phyloP scores from a whole-genome alignment of 2,797 vertebrate species.

The Setipinna tenuifilis region DNA sequence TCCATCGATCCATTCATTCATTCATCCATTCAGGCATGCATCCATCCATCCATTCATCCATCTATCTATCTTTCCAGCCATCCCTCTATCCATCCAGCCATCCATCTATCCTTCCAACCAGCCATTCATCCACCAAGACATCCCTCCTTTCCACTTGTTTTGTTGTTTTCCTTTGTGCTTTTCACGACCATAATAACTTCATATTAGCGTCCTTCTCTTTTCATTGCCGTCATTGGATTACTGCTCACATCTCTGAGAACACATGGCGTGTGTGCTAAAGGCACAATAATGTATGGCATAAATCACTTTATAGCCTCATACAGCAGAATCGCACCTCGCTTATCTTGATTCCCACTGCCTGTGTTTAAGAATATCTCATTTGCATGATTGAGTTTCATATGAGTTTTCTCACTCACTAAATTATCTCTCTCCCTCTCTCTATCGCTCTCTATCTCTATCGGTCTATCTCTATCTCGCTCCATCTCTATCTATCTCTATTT shows the following conservation, averaged over 20 bases:
- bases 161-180: no score
- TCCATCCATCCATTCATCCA: no score
- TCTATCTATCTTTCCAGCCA: no score
- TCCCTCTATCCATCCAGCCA: no score
- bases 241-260: not conserved
- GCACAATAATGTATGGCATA: not conserved
- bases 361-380: not conserved
- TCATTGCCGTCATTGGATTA: not conserved
- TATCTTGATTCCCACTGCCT: not conserved
- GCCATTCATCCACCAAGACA: no score
- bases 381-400: not conserved
- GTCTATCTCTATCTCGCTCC: not conserved
- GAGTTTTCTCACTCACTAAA: conserved; percentile 27
- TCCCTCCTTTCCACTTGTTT: no score
- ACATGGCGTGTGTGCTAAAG: not conserved
- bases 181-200: not conserved
- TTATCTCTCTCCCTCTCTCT: not conserved
- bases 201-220: not conserved
- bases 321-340: not conserved
- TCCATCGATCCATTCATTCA: no score
- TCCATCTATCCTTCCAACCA: no score
- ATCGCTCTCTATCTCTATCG: not conserved
- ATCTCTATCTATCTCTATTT: no score
- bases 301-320: not conserved
- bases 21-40: no score